Evolutionary conservation across 2,113 vertebrate species (phyloP), one percentile per base, ranked within the genome.

Genomic region (Micronycteris hirsuta): DNA sequence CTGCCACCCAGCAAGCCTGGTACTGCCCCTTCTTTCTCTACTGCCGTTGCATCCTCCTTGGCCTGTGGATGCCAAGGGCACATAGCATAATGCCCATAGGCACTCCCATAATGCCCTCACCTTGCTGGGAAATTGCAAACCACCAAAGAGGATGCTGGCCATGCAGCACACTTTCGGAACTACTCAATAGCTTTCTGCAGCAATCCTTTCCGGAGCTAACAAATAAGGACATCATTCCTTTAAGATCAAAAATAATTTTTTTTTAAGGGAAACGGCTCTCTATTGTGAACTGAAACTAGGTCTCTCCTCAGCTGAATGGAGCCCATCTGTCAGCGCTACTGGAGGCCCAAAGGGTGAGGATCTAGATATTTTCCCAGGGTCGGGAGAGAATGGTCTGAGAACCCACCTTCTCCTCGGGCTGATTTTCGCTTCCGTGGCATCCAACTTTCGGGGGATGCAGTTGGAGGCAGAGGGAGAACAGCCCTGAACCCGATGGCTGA

Each of bases 1-100:
- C 43, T 15, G 38, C 43, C 61, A 45, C 38, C 45, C 14, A 20
- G 31, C 38, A 63, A 36, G 33, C 36, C 6, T 20, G 52, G 7
- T 17, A 10, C 19, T 4, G 6, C 5, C 26, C 22, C 7, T 52
- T 86, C 43, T 52, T 22, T 65, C 67, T 73, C 19, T 31, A 83
- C 17, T 1, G 1, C 19, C 47, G 28, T 36, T 6, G 41, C 0
- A 0, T 78, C 77, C 31, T 17, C 31, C 5, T n/a, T 56, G 14
- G 28, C 33, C n/a, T 4, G 1, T n/a, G 10, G 54, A 19, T 24
- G 28, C 61, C n/a, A 73, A 36, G 54, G 31, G 52, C 22, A 26
- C 45, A n/a, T 3, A 22, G 45, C 4, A n/a, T n/a, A n/a, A n/a
- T n/a, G n/a, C n/a, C n/a, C n/a, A n/a, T n/a, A n/a, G n/a, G n/a